Evolutionary conservation across 1,140 invertebrate species (phyloP).

Genomic region (Acromyrmex charruanus): DNA sequence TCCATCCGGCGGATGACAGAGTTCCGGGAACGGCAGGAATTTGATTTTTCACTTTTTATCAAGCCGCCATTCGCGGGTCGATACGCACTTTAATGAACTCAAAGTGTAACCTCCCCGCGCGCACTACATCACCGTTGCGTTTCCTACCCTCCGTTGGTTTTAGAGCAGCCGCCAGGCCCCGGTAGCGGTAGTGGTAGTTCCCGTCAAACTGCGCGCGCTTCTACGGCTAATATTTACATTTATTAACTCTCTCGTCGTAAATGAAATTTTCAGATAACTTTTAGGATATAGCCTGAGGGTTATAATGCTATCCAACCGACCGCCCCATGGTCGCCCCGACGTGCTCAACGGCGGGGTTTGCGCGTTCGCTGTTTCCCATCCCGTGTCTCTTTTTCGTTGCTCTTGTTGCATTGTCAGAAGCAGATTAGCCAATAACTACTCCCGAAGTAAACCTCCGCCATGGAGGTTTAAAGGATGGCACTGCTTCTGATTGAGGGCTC

Average conservation of each 20-base stretch:
- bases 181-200: conserved; percentile 71
- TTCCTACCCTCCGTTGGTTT: conserved; percentile 67
- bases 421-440: conserved; percentile 82
- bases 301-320: conserved; percentile 81
- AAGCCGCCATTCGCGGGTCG: conserved; percentile 71
- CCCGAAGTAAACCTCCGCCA: conserved; percentile 55
- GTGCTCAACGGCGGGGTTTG: conserved; percentile 64
- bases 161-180: conserved; percentile 57
- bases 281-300: conserved; percentile 84
- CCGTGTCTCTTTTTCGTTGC: conserved; percentile 59
- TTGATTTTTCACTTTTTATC: conserved; percentile 75
- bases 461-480: conserved; percentile 43
- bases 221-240: conserved; percentile 86
- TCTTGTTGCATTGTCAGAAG: conserved; percentile 79
- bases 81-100: conserved; percentile 80
- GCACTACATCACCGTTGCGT: conserved; percentile 32
- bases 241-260: conserved; percentile 86
- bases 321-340: conserved; percentile 65
- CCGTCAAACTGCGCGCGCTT: conserved; percentile 80
- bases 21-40: conserved; percentile 61
- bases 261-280: conserved; percentile 87
- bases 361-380: conserved; percentile 61
- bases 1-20: conserved; percentile 63
- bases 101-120: conserved; percentile 68
- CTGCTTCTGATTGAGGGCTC: conserved; percentile 59